Percentiles rank a stretch among this genome's conserved stretches.
Evolutionary conservation across 1,140 invertebrate genomes (phyloP).

Genomic region (Drosophila insularis): DNA sequence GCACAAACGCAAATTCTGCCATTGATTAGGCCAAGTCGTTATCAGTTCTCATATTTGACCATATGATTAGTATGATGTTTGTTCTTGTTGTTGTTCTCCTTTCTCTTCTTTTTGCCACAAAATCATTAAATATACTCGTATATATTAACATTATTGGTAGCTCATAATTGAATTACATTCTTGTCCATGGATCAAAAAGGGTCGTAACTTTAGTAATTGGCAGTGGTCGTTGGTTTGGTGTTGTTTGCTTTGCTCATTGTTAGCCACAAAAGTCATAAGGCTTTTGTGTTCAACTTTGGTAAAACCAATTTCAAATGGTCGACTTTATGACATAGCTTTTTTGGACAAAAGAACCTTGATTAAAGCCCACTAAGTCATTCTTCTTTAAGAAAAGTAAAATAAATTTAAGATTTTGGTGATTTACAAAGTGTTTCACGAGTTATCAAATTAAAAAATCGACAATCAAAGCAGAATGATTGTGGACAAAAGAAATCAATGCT

Average conservation of each 20-base stretch:
- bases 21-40: conserved; percentile 51
- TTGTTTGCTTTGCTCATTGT: conserved; percentile 34
- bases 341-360: too few relatives aligned
- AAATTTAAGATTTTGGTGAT: too few relatives aligned
- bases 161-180: conserved; percentile 68
- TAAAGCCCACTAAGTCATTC: too few relatives aligned
- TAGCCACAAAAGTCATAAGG: conserved; percentile 59
- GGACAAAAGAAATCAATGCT: not conserved
- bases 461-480: not conserved
- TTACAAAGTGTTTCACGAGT: too few relatives aligned
- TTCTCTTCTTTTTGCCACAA: not conserved
- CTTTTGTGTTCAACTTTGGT: conserved; percentile 30
- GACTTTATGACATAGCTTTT: too few relatives aligned
- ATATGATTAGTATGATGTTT: conserved; percentile 15
- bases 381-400: too few relatives aligned
- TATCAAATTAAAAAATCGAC: too few relatives aligned
- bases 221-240: conserved; percentile 16
- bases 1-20: conserved; percentile 45
- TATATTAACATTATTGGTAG: not conserved
- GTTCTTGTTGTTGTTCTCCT: not conserved
- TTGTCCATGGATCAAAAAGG: conserved; percentile 39
- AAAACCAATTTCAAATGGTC: not conserved
- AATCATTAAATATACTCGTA: not conserved
- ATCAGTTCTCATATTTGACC: conserved; percentile 35
- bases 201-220: conserved; percentile 52